Conservation (phyloP, 2,113 vertebrate species). For the Grus americana region DNA sequence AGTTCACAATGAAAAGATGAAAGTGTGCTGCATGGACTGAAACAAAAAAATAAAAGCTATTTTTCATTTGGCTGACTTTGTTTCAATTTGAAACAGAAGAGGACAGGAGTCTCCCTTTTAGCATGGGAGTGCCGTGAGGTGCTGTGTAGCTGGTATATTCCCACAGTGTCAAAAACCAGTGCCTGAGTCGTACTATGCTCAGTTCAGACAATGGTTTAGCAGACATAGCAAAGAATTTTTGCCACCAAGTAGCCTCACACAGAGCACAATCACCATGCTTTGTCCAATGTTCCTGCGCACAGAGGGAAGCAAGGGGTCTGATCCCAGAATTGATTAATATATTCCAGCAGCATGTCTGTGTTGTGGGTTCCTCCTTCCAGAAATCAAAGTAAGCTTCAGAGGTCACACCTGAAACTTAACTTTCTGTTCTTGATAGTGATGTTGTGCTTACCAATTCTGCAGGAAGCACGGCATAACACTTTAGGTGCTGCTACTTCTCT, state of each 20-base stretch:
- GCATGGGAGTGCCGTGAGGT: background rate
- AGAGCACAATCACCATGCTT: background rate
- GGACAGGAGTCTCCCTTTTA: background rate
- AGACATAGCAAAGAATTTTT: background rate
- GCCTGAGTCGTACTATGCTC: accelerated
- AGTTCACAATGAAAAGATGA: background rate
- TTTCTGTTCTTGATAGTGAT: background rate
- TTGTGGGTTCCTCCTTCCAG: background rate
- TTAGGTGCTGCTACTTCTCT: background rate
- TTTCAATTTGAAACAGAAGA: background rate
- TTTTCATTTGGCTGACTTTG: background rate
- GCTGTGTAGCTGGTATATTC: background rate
- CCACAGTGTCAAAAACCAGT: background rate
- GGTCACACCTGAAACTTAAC: background rate
- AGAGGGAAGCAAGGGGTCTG: background rate
- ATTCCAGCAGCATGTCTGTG: background rate
- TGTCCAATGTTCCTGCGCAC: background rate
- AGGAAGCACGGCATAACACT: background rate
- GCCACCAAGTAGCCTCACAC: background rate
- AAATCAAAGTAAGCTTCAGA: background rate
- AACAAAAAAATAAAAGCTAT: background rate
- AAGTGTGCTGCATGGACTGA: background rate
- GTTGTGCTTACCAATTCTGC: background rate
- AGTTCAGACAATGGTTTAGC: background rate
- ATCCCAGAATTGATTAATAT: background rate